These are phyloP conservation scores for Smutsia temminckii DNA, from an alignment of 2,797 vertebrate species.

Conservation along the genomic window DNA sequence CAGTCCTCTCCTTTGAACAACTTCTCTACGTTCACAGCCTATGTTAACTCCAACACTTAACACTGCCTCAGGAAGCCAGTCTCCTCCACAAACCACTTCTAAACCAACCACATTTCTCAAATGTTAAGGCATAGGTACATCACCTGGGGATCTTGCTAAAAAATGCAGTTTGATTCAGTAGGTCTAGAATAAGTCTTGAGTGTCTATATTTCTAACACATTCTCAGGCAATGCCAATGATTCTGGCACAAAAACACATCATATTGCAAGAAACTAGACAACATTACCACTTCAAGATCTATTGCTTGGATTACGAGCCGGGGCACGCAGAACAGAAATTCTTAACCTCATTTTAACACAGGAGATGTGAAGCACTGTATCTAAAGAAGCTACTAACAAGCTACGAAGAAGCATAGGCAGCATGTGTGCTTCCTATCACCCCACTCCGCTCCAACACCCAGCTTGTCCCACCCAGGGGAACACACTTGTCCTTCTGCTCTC, in stretches of 20 bases:
- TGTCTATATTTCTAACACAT: neutral
- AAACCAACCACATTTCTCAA: neutral
- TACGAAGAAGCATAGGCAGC: neutral
- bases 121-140: neutral
- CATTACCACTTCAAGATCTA: neutral
- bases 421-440: neutral
- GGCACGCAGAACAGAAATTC: neutral
- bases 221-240: neutral
- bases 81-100: neutral
- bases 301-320: neutral
- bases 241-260: neutral
- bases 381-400: neutral
- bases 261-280: neutral
- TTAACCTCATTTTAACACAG: neutral
- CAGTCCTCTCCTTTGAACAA: neutral
- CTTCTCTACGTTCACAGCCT: neutral
- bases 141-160: neutral
- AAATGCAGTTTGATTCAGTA: neutral
- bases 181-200: neutral
- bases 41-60: neutral
- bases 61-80: neutral
- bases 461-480: neutral
- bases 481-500: neutral
- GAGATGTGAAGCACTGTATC: neutral
- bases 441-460: neutral